Conservation (phyloP, 2,797 vertebrate genomes). For the Myotis vivesi region DNA sequence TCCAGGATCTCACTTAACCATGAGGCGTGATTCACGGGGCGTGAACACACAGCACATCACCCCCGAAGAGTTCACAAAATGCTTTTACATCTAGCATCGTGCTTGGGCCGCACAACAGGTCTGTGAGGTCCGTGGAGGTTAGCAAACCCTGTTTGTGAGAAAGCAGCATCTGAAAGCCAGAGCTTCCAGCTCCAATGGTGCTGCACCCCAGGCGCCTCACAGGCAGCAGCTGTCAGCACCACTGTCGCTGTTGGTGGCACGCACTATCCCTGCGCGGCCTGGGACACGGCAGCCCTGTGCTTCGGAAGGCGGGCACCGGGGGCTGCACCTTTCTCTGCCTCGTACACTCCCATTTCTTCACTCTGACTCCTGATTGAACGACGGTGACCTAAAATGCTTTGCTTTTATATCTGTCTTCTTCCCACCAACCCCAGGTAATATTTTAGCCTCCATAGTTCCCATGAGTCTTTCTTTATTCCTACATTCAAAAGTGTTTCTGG, state of each 20-base stretch:
- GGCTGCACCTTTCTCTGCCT: not conserved
- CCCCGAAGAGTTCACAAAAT: not conserved
- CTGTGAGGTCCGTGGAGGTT: constrained; percentile 15
- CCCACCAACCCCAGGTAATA: not conserved
- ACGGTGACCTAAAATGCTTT: not conserved
- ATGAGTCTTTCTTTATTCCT: not conserved
- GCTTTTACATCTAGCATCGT: constrained; percentile 28
- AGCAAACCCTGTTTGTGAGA: not conserved
- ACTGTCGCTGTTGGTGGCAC: not conserved
- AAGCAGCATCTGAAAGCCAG: not conserved
- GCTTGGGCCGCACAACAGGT: not conserved
- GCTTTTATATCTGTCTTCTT: not conserved
- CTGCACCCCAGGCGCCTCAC: not conserved
- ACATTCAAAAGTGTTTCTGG: not conserved
- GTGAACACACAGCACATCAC: not conserved
- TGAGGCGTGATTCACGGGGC: not conserved
- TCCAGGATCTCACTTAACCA: not conserved
- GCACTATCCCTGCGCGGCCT: not conserved
- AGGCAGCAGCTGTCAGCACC: not conserved
- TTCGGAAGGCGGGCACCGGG: not conserved
- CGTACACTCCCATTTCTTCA: not conserved
- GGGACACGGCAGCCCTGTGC: not conserved
- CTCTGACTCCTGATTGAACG: not conserved
- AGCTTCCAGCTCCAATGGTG: not conserved
- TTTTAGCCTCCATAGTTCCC: not conserved